A percentile compares a stretch with the other conserved stretches of the same genome.
Conservation (phyloP, 2,797 vertebrate species). For the Halcyon chelicuti region DNA sequence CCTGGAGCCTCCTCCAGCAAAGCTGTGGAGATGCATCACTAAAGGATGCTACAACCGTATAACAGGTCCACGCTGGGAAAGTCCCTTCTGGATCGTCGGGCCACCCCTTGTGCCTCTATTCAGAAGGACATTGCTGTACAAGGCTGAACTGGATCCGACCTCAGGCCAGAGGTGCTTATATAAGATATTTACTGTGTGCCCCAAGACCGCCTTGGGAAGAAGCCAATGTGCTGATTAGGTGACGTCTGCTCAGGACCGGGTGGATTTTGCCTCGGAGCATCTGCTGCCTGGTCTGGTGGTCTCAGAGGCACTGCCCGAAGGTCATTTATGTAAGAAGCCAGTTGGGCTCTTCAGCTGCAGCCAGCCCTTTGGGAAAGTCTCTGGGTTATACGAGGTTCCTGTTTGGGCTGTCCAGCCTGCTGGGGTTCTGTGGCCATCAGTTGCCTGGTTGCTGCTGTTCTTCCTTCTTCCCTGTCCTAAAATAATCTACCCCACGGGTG, state of each 20-base stretch:
- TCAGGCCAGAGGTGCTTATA: conserved; percentile 36
- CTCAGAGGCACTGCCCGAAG: neutral
- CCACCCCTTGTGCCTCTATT: neutral
- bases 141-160: neutral
- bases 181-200: conserved; percentile 65
- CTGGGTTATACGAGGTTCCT: neutral
- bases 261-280: conserved; percentile 64
- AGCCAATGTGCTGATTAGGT: conserved; percentile 57
- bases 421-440: neutral
- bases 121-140: neutral
- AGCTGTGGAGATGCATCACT: neutral
- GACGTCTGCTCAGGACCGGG: conserved; percentile 30
- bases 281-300: conserved; percentile 46
- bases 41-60: rapidly evolving
- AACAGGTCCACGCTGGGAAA: neutral
- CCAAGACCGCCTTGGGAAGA: conserved; percentile 34
- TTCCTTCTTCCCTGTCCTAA: neutral
- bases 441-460: neutral
- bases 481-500: neutral
- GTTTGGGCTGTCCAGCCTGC: neutral
- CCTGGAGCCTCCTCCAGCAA: neutral
- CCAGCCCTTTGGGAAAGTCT: neutral
- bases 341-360: neutral
- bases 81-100: neutral
- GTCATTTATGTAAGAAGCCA: conserved; percentile 41